phyloP scores from a whole-genome alignment of 2,888 invertebrate species.

The Diploptera punctata region DNA sequence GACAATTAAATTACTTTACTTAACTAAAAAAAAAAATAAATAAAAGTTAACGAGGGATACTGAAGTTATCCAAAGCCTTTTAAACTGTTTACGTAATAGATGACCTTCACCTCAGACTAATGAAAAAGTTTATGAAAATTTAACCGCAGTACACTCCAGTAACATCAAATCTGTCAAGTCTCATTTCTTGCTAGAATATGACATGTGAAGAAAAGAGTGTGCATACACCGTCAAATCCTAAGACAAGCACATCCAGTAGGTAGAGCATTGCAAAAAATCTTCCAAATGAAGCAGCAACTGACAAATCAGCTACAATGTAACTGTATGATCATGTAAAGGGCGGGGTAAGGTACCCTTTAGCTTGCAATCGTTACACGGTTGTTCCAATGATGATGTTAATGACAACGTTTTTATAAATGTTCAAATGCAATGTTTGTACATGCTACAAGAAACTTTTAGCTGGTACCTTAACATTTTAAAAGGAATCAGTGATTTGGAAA shows the following conservation, averaged over 20 bases:
- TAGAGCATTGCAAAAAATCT: not conserved
- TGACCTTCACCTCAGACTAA: too few species aligned
- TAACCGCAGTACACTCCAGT: too few species aligned
- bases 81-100: too few species aligned
- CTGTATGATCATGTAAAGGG: not conserved
- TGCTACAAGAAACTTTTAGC: slow-evolving; percentile 25
- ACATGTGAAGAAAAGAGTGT: too few species aligned
- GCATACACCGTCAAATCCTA: not conserved
- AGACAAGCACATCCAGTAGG: not conserved
- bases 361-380: slow-evolving; percentile 26
- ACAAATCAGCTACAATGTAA: not conserved
- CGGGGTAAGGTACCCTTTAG: slow-evolving; percentile 5
- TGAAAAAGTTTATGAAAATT: too few species aligned
- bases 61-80: too few species aligned
- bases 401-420: slow-evolving; percentile 26
- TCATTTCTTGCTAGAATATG: too few species aligned
- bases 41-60: too few species aligned
- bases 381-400: slow-evolving; percentile 8
- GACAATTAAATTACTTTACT: too few species aligned
- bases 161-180: too few species aligned
- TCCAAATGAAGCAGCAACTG: slow-evolving; percentile 1
- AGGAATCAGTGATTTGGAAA: slow-evolving; percentile 33
- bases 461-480: slow-evolving; percentile 19
- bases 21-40: too few species aligned
- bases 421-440: slow-evolving; percentile 33